Percentiles rank a stretch among this genome's conserved stretches.
These are phyloP conservation scores for Cyphomyrus plagiostoma DNA, from an alignment of 2,113 vertebrate genomes.

Conservation along the genomic window DNA sequence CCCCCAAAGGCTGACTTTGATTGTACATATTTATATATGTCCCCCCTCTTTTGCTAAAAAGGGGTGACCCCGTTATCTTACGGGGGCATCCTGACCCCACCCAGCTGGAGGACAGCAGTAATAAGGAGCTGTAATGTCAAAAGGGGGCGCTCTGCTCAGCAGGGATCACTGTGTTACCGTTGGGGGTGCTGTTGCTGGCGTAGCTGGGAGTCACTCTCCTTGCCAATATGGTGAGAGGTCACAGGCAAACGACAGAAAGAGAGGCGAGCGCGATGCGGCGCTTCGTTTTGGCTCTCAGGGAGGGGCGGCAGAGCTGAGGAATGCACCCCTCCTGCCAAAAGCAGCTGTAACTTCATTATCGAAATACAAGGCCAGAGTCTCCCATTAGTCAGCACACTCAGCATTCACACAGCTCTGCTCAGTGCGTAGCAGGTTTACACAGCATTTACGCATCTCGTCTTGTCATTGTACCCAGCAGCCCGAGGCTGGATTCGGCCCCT, in stretches of 20 bases:
- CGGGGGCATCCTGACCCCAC: neutral
- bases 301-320: neutral
- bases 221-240: neutral
- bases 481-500: neutral
- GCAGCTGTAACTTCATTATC: neutral
- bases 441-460: neutral
- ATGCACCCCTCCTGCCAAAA: neutral
- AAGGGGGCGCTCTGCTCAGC: neutral
- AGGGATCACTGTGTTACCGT: neutral
- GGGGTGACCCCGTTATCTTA: neutral
- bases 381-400: neutral
- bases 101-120: neutral
- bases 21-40: neutral
- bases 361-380: neutral
- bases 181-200: neutral
- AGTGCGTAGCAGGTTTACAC: neutral
- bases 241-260: neutral
- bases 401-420: neutral
- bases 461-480: neutral
- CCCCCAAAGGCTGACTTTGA: slow-evolving; percentile 2
- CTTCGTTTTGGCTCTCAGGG: neutral
- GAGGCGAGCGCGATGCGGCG: neutral
- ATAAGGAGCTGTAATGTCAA: neutral
- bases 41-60: neutral
- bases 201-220: neutral